A percentile compares a stretch with the other conserved stretches of the same genome.
These are phyloP conservation scores for Ennomos erosarius DNA, from an alignment of 2,888 invertebrate species.

Conservation along the genomic window DNA sequence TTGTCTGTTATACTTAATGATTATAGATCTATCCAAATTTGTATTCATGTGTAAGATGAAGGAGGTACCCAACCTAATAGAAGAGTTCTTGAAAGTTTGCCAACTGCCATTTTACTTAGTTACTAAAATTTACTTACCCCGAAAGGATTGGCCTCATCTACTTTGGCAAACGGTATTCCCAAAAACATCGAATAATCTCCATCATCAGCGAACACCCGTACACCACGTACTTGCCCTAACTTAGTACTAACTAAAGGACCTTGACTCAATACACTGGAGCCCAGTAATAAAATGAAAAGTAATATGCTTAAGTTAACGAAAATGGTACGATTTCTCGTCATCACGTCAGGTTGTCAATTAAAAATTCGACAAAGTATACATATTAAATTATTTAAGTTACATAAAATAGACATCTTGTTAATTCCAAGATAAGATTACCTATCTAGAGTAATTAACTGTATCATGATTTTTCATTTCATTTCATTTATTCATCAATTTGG, in stretches of 20 bases:
- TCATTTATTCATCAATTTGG: too few species aligned
- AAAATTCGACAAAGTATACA: background rate
- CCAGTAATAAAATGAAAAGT: slow-evolving; percentile 1
- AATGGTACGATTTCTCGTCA: background rate
- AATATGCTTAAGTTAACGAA: background rate
- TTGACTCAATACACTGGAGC: slow-evolving; percentile 58
- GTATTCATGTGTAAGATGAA: too few species aligned
- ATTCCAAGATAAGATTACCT: slow-evolving; percentile 2
- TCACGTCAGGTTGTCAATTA: background rate
- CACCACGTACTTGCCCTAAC: slow-evolving; percentile 46
- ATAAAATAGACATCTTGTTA: background rate
- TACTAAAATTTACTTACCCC: slow-evolving; percentile 46
- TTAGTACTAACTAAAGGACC: slow-evolving; percentile 33
- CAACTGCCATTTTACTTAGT: too few species aligned
- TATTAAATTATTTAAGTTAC: too few species aligned
- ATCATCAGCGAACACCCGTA: slow-evolving; percentile 45
- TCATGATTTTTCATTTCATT: too few species aligned
- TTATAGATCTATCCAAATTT: too few species aligned
- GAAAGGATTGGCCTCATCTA: slow-evolving; percentile 51
- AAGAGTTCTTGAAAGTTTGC: too few species aligned
- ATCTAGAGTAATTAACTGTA: too few species aligned
- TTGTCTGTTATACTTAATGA: too few species aligned
- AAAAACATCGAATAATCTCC: slow-evolving; percentile 53
- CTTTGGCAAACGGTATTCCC: slow-evolving; percentile 55
- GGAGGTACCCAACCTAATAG: too few species aligned